Conservation (phyloP, 2,113 vertebrate species). For the Macaca mulatta region DNA sequence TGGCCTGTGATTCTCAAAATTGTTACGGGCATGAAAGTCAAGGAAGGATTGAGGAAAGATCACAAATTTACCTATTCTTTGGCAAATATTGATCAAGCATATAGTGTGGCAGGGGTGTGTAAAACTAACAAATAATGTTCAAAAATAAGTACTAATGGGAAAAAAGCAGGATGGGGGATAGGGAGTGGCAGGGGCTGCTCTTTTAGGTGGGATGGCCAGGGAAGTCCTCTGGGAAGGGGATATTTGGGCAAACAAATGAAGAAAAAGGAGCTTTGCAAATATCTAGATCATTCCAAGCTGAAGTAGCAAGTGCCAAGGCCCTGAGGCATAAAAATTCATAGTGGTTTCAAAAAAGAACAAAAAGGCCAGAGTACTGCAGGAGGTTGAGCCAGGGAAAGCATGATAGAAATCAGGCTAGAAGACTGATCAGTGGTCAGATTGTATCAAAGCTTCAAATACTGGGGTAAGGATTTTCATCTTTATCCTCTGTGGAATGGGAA, state of each 20-base stretch:
- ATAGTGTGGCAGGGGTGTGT: neutral
- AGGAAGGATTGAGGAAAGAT: neutral
- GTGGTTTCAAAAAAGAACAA: neutral
- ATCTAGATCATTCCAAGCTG: neutral
- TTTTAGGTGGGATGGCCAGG: too few relatives aligned
- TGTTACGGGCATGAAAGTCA: neutral
- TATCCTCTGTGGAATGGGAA: neutral
- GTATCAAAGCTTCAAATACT: rapidly evolving
- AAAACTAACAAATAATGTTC: neutral
- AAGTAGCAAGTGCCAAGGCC: neutral
- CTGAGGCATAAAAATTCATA: neutral
- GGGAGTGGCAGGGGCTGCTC: neutral
- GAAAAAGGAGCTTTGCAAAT: neutral
- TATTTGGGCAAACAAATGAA: neutral
- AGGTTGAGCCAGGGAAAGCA: neutral
- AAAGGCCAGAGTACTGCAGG: neutral
- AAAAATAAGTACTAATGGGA: neutral
- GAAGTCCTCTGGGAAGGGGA: neutral
- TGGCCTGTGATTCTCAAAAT: neutral
- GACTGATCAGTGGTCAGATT: neutral
- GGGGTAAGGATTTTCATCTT: neutral
- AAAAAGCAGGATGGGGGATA: neutral
- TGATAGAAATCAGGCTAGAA: neutral
- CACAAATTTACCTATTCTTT: neutral
- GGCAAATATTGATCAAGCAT: neutral